Percentiles rank a stretch among this genome's conserved stretches.
These are phyloP conservation scores for Saccopteryx bilineata DNA, from an alignment of 2,113 vertebrate species.

Conservation along the genomic window DNA sequence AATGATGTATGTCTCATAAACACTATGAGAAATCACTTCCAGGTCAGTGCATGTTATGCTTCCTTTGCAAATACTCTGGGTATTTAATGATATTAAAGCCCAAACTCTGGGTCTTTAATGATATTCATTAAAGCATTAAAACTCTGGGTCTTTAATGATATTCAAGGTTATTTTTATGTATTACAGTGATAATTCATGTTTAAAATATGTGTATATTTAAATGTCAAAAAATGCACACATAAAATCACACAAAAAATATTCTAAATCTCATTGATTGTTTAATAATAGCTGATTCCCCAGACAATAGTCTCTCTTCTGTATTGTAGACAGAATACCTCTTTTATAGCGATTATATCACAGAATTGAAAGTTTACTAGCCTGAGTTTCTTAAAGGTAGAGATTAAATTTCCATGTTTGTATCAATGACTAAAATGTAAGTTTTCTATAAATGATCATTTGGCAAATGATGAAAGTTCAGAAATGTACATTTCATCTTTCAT, in stretches of 20 bases:
- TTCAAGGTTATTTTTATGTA: neutral
- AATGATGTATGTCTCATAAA: neutral
- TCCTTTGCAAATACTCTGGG: neutral
- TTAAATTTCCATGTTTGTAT: neutral
- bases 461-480: neutral
- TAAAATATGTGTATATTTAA: neutral
- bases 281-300: neutral
- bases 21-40: neutral
- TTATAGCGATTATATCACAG: neutral
- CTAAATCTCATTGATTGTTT: neutral
- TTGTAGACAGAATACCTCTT: neutral
- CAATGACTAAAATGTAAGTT: neutral
- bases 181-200: neutral
- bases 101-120: neutral
- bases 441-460: conserved; percentile 2
- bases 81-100: too few relatives aligned
- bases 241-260: neutral
- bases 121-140: neutral
- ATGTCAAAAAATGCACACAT: neutral
- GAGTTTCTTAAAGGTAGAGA: neutral
- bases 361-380: neutral
- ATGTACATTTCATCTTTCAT: neutral
- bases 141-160: neutral
- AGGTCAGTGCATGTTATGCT: neutral
- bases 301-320: neutral